A percentile compares a stretch with the other conserved stretches of the same genome.
phyloP scores from a whole-genome alignment of 2,113 vertebrate species.

The Saguinus midas region DNA sequence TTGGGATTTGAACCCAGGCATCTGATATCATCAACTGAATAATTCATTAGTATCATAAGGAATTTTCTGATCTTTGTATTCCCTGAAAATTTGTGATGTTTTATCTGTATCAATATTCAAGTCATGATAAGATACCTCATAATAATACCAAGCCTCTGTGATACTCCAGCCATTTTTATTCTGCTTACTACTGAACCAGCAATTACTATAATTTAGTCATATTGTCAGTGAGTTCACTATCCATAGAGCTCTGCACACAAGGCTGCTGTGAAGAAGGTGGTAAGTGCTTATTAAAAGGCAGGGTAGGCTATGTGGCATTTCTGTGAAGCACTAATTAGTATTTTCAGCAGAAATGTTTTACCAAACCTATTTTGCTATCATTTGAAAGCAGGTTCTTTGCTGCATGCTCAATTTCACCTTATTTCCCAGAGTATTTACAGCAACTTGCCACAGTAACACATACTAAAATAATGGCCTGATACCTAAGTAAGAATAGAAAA shows the following conservation, averaged over 20 bases:
- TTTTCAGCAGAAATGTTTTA: not conserved
- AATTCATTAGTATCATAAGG: not conserved
- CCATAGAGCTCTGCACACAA: not conserved
- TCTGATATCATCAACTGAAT: not conserved
- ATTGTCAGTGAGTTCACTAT: not conserved
- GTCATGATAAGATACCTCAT: not conserved
- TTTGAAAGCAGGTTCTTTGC: not conserved
- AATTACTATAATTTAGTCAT: not conserved
- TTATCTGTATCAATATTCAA: not conserved
- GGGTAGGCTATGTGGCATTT: not conserved
- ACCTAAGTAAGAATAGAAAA: not conserved
- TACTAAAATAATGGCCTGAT: not conserved
- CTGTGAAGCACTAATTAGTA: not conserved
- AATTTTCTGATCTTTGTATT: not conserved
- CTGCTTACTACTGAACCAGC: not conserved
- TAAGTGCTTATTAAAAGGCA: not conserved
- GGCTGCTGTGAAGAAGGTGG: not conserved
- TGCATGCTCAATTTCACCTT: not conserved
- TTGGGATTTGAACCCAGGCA: not conserved
- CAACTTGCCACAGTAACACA: not conserved
- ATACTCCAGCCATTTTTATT: not conserved
- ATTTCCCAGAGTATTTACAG: not conserved
- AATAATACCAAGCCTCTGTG: not conserved
- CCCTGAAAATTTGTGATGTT: not conserved
- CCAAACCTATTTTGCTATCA: not conserved